Base-by-base conservation (phyloP, 1,140 invertebrate species). In the Sarcophaga peregrina region DNA sequence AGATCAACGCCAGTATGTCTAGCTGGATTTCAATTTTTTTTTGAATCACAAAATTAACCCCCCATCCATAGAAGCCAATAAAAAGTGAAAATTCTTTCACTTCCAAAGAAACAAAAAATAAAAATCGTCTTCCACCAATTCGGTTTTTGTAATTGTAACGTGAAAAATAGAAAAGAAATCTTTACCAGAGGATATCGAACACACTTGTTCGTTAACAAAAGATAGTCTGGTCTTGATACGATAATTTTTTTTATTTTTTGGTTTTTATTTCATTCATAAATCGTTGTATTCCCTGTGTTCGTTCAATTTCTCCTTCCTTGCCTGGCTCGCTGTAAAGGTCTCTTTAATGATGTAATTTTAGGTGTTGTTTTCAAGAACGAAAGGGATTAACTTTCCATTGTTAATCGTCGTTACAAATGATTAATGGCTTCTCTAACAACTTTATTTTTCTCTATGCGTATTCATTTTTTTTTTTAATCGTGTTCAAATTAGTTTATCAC, bases 1-100 rank as follows among this genome's bases (percentile, higher is more conserved):
- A 76, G 74, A 76, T 76, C 74, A 76, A 76, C 74, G 74, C 48
- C 74, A 76, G 10, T 47, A 48, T 76, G 74, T 76, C 74, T 76
- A 46, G 74, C 74, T 8, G 15, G 74, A n/a, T 46, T 15, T 5
- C 10, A 45, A 1, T 74, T 8, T 45, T 74, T n/a, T 74, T 46
- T 46, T n/a, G 37, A 8, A 11, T 47, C 11, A 68, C 47, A 47
- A 20, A 20, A 72, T 15, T 3, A 7, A 68, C 58, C 17, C 58
- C 58, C 58, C 17, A 68, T 5, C 54, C 54, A 58, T 74, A 74
- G 48, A 46, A 9, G n/a, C 45, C 37, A 45, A 45, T 13, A 74
- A 76, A 76, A 76, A 47, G 15, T 17, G 45, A 47, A 76, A 76
- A 76, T 76, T 47, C 74, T 47, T 47, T 47, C n/a, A n/a, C n/a